Percentiles rank a stretch among this genome's conserved stretches.
Evolutionary conservation across 2,888 invertebrate species (phyloP).

Genomic region (Villa cingulata): DNA sequence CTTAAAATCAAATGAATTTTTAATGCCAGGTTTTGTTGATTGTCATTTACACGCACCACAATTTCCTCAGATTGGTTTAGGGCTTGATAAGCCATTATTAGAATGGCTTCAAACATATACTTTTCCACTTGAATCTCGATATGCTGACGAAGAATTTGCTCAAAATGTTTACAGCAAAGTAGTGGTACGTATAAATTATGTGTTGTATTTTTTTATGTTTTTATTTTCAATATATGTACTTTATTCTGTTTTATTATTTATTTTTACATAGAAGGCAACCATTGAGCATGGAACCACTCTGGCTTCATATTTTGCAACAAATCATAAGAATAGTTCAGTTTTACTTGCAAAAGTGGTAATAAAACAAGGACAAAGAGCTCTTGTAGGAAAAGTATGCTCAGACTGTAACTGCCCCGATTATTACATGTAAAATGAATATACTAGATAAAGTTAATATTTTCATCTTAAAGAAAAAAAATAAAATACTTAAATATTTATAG

Average conservation of each 20-base stretch:
- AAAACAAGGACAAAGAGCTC: slow-evolving; percentile 60
- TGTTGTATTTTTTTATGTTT: not conserved
- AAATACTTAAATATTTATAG: slow-evolving; percentile 34
- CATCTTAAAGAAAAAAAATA: not conserved
- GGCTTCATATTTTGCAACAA: slow-evolving; percentile 75
- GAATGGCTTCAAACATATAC: slow-evolving; percentile 80
- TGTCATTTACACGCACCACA: slow-evolving; percentile 86
- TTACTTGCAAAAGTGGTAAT: slow-evolving; percentile 55
- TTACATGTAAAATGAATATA: slow-evolving; percentile 25
- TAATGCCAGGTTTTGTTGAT: slow-evolving; percentile 81
- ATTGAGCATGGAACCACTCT: slow-evolving; percentile 73
- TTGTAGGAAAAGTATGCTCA: slow-evolving; percentile 65
- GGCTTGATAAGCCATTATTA: slow-evolving; percentile 62
- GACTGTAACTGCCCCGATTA: slow-evolving; percentile 30
- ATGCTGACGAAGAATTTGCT: slow-evolving; percentile 53
- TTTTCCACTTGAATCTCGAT: slow-evolving; percentile 67
- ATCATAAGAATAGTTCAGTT: slow-evolving; percentile 55
- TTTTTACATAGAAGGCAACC: slow-evolving; percentile 48
- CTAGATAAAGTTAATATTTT: not conserved
- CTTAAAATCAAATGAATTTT: slow-evolving; percentile 44
- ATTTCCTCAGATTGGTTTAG: slow-evolving; percentile 72
- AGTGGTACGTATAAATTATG: slow-evolving; percentile 48
- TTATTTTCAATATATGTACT: not conserved
- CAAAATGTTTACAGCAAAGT: slow-evolving; percentile 55
- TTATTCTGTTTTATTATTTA: too few species aligned